Evolutionary conservation across 1,140 invertebrate genomes (phyloP).

Genomic region (Wiebesia pumilae): DNA sequence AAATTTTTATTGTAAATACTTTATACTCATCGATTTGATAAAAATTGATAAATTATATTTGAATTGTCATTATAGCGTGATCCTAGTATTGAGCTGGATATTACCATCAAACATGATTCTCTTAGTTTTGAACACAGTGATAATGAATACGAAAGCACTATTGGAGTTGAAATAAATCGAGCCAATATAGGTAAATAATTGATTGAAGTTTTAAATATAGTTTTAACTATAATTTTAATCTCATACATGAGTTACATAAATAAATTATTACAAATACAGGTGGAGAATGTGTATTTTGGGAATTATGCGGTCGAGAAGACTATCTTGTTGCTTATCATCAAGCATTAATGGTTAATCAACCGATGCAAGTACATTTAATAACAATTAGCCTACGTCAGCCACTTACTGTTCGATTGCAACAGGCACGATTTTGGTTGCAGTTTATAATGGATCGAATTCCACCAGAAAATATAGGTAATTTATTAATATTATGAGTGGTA

Average conservation of each 20-base stretch:
- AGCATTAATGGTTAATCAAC: conserved; percentile 81
- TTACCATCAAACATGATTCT: conserved; percentile 79
- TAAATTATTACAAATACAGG: conserved; percentile 56
- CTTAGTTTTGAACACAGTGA: conserved; percentile 79
- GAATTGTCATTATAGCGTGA: conserved; percentile 63
- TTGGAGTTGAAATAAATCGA: conserved; percentile 71
- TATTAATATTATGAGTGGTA: neutral
- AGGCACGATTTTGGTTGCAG: conserved; percentile 87
- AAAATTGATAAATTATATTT: neutral
- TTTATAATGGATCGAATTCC: conserved; percentile 86
- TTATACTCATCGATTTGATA: conserved; percentile 20
- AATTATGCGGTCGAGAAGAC: conserved; percentile 88
- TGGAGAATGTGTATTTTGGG: conserved; percentile 80
- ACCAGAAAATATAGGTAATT: conserved; percentile 81
- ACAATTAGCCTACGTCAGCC: conserved; percentile 85
- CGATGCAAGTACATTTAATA: conserved; percentile 80
- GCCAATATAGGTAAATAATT: conserved; percentile 67
- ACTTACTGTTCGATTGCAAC: conserved; percentile 82
- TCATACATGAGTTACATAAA: neutral
- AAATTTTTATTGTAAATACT: neutral
- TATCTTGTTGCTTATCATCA: conserved; percentile 88
- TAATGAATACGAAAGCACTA: conserved; percentile 72
- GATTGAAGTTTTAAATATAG: neutral
- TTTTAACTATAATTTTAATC: neutral
- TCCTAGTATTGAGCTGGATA: conserved; percentile 78